Evolutionary conservation across 2,113 vertebrate species (phyloP), one percentile per base, ranked within the genome.

Genomic region (Pedionomus torquatus): DNA sequence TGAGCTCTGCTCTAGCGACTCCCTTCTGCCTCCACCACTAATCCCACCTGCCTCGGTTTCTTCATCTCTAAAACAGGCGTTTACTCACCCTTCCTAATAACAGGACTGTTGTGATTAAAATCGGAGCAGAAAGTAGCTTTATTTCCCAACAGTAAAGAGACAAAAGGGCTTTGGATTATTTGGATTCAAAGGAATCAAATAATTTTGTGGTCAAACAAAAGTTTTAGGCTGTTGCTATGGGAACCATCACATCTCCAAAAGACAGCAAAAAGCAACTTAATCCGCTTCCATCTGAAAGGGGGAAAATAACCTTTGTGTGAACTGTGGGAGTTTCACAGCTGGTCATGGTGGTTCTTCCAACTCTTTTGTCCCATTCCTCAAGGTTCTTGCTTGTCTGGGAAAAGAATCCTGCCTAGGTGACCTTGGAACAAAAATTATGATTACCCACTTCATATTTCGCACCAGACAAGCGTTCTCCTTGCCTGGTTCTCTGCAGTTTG

Each of bases 391-490:
- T 85, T 18, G 11, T 31, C 28, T 52, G 31, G 54, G 49, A 61
- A 61, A 17, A 57, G 28, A 43, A 65, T 39, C 58, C 39, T 57
- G 76, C 46, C 82, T 6, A 18, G 57, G 52, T 1, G 0, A 58
- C 20, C 57, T 52, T 24, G 11, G 69, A 70, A 31, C 46, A 57
- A 12, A 65, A 49, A 8, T 0, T 5, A 10, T 3, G 5, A 11
- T 52, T 9, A 13, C 17, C 64, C 55, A 28, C 31, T 69, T 43
- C 4, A 65, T 17, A 41, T 33, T 49, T 33, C n/a, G 75, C 30
- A 25, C 13, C 5, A 2, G 31, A 48, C 11, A 13, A 49, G 19
- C 0, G 1, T 5, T 48, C 37, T 3, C 3, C 68, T 83, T 24
- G 49, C 26, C 6, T 2, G 31, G n/a, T 7, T 60, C 66, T 21